Evolutionary conservation across 2,113 vertebrate genomes (phyloP).

Genomic region (Daphoenositta chrysoptera): DNA sequence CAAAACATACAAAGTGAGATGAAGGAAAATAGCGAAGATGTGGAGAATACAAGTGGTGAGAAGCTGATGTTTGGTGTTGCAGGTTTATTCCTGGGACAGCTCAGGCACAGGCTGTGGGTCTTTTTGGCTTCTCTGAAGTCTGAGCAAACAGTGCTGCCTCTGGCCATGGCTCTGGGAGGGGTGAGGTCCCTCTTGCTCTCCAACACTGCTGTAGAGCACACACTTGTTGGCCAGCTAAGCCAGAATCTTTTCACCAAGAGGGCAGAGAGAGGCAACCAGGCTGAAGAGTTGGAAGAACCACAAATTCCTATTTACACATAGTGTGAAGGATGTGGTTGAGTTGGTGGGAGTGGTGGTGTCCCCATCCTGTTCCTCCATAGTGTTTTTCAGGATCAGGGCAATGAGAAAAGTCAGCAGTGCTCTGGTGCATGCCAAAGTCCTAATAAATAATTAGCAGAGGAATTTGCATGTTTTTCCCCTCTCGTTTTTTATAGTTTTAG

Average conservation of each 20-base stretch:
- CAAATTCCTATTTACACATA: neutral
- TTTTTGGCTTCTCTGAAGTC: neutral
- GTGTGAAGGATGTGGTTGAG: neutral
- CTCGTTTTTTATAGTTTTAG: neutral
- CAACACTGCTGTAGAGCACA: rapidly evolving
- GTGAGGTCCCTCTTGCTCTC: neutral
- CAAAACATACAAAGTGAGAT: neutral
- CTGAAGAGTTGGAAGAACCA: neutral
- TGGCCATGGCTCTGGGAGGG: rapidly evolving
- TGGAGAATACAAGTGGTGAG: neutral
- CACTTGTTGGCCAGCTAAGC: neutral
- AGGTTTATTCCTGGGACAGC: neutral
- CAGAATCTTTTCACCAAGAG: neutral
- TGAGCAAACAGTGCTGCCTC: neutral
- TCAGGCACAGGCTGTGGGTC: neutral
- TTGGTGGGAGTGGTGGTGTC: neutral
- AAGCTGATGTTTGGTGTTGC: neutral
- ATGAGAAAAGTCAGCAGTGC: neutral
- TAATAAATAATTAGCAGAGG: neutral
- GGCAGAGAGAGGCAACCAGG: neutral
- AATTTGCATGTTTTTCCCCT: rapidly evolving
- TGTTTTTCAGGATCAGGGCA: neutral
- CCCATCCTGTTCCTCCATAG: rapidly evolving
- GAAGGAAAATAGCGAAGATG: neutral
- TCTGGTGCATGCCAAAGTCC: neutral